A percentile compares a stretch with the other conserved stretches of the same genome.
phyloP scores from a whole-genome alignment of 2,888 invertebrate genomes.

The Saturnia japonica region DNA sequence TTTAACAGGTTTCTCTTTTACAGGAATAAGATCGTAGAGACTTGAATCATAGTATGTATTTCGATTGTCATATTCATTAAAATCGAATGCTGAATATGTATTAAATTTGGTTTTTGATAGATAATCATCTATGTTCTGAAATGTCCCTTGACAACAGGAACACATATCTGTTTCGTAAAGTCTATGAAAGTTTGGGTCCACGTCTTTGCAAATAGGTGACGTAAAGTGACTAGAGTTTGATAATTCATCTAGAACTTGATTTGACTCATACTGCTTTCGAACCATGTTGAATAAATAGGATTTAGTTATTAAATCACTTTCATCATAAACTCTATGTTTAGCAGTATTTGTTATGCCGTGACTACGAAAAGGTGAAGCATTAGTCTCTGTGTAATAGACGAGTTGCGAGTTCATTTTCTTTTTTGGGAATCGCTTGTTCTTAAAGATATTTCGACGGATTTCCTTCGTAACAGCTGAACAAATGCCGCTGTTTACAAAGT shows the following conservation, averaged over 20 bases:
- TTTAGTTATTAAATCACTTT: constrained; percentile 27
- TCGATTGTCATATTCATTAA: constrained; percentile 32
- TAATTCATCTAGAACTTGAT: constrained; percentile 39
- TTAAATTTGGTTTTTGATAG: constrained; percentile 29
- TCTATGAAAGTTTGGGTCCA: constrained; percentile 23
- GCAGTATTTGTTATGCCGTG: constrained; percentile 18
- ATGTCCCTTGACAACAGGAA: constrained; percentile 59
- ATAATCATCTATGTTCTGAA: constrained; percentile 57
- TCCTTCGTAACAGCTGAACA: constrained; percentile 14
- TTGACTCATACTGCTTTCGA: constrained; percentile 54
- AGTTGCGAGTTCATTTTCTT: constrained; percentile 42
- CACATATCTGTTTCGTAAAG: constrained; percentile 52
- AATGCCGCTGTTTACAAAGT: not conserved
- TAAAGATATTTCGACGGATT: constrained; percentile 33
- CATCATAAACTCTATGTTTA: constrained; percentile 24
- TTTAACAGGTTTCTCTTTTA: constrained; percentile 56
- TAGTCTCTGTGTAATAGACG: constrained; percentile 54
- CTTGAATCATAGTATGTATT: constrained; percentile 59
- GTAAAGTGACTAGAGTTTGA: constrained; percentile 56
- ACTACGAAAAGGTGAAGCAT: constrained; percentile 38
- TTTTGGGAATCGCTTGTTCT: constrained; percentile 37
- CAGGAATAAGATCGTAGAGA: constrained; percentile 65
- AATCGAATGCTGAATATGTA: constrained; percentile 25
- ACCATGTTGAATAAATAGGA: constrained; percentile 50
- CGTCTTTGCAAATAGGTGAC: constrained; percentile 60